Evolutionary conservation across 1,140 invertebrate genomes (phyloP).

Genomic region (Drosophila kohkoa): DNA sequence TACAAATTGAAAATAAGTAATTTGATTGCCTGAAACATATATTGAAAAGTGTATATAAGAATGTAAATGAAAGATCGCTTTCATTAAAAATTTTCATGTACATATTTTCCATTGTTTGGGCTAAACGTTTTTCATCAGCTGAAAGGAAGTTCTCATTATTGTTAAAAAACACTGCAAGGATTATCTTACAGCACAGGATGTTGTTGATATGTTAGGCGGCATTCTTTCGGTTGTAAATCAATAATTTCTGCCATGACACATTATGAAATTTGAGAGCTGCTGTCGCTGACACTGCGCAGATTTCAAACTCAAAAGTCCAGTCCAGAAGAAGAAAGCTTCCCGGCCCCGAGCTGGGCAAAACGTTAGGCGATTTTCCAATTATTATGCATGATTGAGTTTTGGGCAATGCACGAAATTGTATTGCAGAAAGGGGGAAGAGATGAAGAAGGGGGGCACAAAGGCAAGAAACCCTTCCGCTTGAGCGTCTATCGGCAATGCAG

Average conservation of each 20-base stretch:
- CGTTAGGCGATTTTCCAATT: conserved; percentile 77
- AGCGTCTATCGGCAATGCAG: conserved; percentile 64
- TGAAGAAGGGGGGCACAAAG: conserved; percentile 45
- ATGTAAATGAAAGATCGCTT: not conserved
- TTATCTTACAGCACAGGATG: conserved; percentile 46
- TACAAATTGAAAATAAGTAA: too few relatives aligned
- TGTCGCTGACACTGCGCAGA: conserved; percentile 44
- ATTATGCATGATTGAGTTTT: conserved; percentile 82
- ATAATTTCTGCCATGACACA: conserved; percentile 57
- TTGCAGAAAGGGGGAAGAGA: not conserved
- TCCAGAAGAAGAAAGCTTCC: conserved; percentile 43
- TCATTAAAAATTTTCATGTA: not conserved
- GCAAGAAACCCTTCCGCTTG: conserved; percentile 70
- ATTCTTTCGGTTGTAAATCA: conserved; percentile 43
- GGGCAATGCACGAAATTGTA: conserved; percentile 24
- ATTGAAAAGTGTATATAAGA: too few relatives aligned
- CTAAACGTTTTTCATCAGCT: not conserved
- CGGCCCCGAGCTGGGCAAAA: conserved; percentile 15
- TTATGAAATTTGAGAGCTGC: conserved; percentile 73
- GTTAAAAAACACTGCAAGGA: not conserved
- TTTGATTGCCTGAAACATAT: not conserved
- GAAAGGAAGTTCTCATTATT: not conserved
- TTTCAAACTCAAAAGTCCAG: conserved; percentile 29
- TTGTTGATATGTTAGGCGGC: not conserved
- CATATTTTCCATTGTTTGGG: conserved; percentile 1